These are phyloP conservation scores for Athrips mouffetella DNA, from an alignment of 2,888 invertebrate species.

Conservation along the genomic window DNA sequence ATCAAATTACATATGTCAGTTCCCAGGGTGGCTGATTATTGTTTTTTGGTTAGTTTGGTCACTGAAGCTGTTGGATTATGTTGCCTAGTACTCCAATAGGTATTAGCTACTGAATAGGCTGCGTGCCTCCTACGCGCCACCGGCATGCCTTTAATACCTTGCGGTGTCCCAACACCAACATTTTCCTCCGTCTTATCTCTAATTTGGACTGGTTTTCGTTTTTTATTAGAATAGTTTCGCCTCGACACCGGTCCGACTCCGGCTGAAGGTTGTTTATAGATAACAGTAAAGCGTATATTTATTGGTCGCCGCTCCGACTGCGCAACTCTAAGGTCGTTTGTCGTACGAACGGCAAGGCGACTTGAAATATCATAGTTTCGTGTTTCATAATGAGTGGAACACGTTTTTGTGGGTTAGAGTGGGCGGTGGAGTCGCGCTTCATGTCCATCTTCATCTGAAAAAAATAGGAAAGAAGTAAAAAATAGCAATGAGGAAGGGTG, in stretches of 20 bases:
- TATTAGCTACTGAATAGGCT: conserved; percentile 28
- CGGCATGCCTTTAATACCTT: conserved; percentile 34
- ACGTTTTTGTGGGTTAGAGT: conserved; percentile 58
- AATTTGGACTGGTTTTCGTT: conserved; percentile 71
- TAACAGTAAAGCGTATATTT: conserved; percentile 74
- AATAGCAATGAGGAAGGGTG: conserved; percentile 27
- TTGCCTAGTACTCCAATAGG: background rate
- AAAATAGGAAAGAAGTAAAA: conserved; percentile 25
- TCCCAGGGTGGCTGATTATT: conserved; percentile 14
- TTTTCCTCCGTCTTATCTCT: conserved; percentile 53
- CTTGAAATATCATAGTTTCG: conserved; percentile 71
- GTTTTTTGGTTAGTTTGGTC: too few relatives aligned
- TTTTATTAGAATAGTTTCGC: conserved; percentile 75
- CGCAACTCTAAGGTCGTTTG: conserved; percentile 58
- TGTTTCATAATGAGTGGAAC: conserved; percentile 74
- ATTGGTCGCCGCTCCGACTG: conserved; percentile 56
- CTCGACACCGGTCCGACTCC: conserved; percentile 64
- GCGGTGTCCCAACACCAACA: conserved; percentile 28
- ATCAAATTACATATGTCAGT: conserved; percentile 22
- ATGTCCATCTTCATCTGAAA: conserved; percentile 15
- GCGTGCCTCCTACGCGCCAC: background rate
- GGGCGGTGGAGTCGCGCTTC: conserved; percentile 52
- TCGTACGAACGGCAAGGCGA: conserved; percentile 45
- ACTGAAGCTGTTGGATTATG: too few relatives aligned
- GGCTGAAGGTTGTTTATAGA: conserved; percentile 67